A percentile compares a stretch with the other conserved stretches of the same genome.
phyloP scores from a whole-genome alignment of 1,140 invertebrate genomes.

The Drosophila takahashii region DNA sequence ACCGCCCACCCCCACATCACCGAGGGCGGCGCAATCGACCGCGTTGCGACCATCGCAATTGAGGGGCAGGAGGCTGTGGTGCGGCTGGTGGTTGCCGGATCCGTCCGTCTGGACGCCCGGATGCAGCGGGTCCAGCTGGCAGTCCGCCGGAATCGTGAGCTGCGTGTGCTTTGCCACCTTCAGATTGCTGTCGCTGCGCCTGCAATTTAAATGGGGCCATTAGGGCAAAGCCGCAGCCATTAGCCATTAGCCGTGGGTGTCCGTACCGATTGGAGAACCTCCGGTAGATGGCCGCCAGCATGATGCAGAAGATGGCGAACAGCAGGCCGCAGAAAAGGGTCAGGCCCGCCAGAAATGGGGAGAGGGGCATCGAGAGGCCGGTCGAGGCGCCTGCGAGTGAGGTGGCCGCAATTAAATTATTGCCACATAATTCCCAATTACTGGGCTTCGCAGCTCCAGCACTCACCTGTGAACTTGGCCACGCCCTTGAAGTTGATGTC shows the following conservation, averaged over 20 bases:
- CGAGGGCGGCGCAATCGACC: conserved; percentile 54
- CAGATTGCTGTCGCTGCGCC: conserved; percentile 81
- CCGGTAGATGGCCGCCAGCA: conserved; percentile 89
- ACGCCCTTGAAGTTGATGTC: conserved; percentile 92
- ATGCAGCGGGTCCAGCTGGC: conserved; percentile 82
- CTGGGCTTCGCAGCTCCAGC: background rate
- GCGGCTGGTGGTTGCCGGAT: conserved; percentile 66
- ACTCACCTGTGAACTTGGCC: conserved; percentile 89
- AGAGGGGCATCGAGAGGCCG: conserved; percentile 87
- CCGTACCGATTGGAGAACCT: conserved; percentile 86
- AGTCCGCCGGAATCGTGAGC: conserved; percentile 81
- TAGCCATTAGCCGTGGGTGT: conserved; percentile 23
- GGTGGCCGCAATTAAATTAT: conserved; percentile 30
- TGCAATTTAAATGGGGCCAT: conserved; percentile 69
- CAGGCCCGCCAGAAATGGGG: conserved; percentile 89
- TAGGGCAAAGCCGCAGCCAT: conserved; percentile 31
- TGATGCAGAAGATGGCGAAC: conserved; percentile 89
- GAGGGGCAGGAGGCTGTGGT: conserved; percentile 80
- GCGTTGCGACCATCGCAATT: conserved; percentile 73
- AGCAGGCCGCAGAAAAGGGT: conserved; percentile 89
- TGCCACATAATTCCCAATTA: conserved; percentile 44
- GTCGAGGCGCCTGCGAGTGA: conserved; percentile 85
- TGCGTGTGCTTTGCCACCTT: conserved; percentile 84
- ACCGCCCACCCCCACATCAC: conserved; percentile 31
- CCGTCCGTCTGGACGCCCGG: conserved; percentile 69